Percentiles rank a stretch among this genome's conserved stretches.
These are phyloP conservation scores for Diabrotica balteata DNA, from an alignment of 2,888 invertebrate species.

Conservation along the genomic window DNA sequence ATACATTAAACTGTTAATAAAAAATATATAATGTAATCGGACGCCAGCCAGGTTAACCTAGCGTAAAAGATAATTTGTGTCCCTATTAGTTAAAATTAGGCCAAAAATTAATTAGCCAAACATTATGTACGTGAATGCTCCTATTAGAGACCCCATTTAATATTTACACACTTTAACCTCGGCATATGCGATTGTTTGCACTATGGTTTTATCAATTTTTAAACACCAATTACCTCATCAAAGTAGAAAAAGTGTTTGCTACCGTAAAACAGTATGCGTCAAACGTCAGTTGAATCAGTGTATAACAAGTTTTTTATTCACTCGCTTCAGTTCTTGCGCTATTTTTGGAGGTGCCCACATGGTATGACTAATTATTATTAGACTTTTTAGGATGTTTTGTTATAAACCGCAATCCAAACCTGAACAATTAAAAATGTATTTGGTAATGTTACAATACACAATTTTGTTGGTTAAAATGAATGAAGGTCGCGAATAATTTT, in stretches of 20 bases:
- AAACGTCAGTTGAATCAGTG: slow-evolving; percentile 2
- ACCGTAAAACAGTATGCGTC: slow-evolving; percentile 7
- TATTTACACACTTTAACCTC: slow-evolving; percentile 19
- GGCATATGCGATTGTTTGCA: slow-evolving; percentile 35
- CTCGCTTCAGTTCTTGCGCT: not conserved
- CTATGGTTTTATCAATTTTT: slow-evolving; percentile 34
- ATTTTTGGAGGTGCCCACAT: slow-evolving; percentile 18
- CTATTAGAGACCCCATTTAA: slow-evolving; percentile 14
- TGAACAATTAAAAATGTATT: too few relatives aligned
- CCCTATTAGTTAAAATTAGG: not conserved
- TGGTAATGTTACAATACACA: too few relatives aligned
- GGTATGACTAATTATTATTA: slow-evolving; percentile 18
- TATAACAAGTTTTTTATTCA: slow-evolving; percentile 1
- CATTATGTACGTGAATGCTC: not conserved
- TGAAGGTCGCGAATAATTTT: too few relatives aligned
- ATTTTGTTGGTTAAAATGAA: too few relatives aligned
- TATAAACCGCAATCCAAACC: not conserved
- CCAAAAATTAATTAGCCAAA: slow-evolving; percentile 7
- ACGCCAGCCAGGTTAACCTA: not conserved
- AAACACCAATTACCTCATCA: slow-evolving; percentile 33
- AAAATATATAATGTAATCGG: too few relatives aligned
- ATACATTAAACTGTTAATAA: too few relatives aligned
- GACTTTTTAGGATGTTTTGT: slow-evolving; percentile 4
- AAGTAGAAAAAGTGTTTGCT: slow-evolving; percentile 27
- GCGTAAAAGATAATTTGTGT: not conserved